Conservation (phyloP, 1,140 invertebrate genomes). For the Phocides pigmalion region DNA sequence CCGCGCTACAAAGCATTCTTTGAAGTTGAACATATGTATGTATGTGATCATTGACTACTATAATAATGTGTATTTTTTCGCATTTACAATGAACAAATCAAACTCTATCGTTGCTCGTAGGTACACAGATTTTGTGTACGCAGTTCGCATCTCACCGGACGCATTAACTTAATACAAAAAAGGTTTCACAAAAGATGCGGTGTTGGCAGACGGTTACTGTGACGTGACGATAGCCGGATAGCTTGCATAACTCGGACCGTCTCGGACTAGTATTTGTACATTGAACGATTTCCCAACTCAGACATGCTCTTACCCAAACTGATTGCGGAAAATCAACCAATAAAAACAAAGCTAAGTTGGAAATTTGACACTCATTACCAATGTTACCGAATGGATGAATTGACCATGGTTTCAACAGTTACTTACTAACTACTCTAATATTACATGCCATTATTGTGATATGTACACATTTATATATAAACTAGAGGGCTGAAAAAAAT, state of each 20-base stretch:
- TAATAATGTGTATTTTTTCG: no score
- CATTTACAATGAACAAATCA: no score
- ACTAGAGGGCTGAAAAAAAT: no score
- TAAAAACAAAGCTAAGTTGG: slow-evolving; percentile 50
- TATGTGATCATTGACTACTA: neutral
- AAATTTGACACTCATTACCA: slow-evolving; percentile 32
- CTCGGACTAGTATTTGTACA: slow-evolving; percentile 46
- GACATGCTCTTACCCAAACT: slow-evolving; percentile 59
- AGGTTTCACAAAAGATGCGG: slow-evolving; percentile 41
- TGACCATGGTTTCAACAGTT: slow-evolving; percentile 29
- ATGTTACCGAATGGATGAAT: slow-evolving; percentile 39
- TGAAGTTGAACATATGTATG: slow-evolving; percentile 1
- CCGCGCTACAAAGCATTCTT: no score
- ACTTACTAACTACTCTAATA: neutral
- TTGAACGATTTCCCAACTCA: slow-evolving; percentile 52
- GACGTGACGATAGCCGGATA: slow-evolving; percentile 35
- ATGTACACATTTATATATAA: neutral
- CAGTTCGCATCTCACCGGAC: neutral
- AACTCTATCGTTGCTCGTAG: no score
- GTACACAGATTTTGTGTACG: slow-evolving; percentile 1
- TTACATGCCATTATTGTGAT: slow-evolving; percentile 8
- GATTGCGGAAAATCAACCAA: slow-evolving; percentile 55
- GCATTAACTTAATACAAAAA: slow-evolving; percentile 20
- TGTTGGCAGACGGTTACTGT: slow-evolving; percentile 26
- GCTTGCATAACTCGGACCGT: slow-evolving; percentile 50